Evolutionary conservation across 2,113 vertebrate species (phyloP), one percentile per base, ranked within the genome.

Genomic region (Hippocampus comes): DNA sequence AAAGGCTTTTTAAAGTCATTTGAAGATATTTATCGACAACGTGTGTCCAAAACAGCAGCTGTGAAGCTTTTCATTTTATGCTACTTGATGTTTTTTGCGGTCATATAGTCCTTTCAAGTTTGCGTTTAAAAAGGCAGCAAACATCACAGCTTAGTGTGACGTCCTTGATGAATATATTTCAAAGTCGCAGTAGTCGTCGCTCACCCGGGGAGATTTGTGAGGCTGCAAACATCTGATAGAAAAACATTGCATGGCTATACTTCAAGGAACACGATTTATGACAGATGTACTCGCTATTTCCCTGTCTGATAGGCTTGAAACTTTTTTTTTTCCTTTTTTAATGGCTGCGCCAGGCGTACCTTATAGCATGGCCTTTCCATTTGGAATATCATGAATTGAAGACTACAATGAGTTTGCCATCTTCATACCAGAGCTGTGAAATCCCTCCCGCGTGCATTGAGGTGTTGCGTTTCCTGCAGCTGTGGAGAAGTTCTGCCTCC

Each of bases 61-160:
- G 34, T 6, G 34, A 38, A 38, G 34, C 34, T 46, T 46, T 14
- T 46, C 43, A 38, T 38, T 46, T 46, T 3, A 5, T 74, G 57
- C 25, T 17, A 30, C 76, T 77, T 77, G 61, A 76, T 77, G 11
- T 75, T 67, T 71, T 71, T 41, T 71, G 67, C 25, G 17, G 76
- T 75, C 65, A 23, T 67, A 74, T 78, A 83, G 83, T 83, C 67
- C 66, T 72, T 38, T 67, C 66, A 68, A 63, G 70, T 78, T 78
- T 75, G 74, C 80, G 61, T 85, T 83, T 74, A 3, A 3, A 68
- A 56, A 73, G 63, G 61, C 49, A 23, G 60, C 42, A 70, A 83
- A 83, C 68, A 43, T 51, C 59, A 27, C 49, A 14, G 59, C 76
- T 56, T 61, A 74, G 73, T 74, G 57, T 78, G 68, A 11, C 73